A percentile compares a stretch with the other conserved stretches of the same genome.
Evolutionary conservation across 2,888 invertebrate species (phyloP).

Genomic region (Agrochola circellaris): DNA sequence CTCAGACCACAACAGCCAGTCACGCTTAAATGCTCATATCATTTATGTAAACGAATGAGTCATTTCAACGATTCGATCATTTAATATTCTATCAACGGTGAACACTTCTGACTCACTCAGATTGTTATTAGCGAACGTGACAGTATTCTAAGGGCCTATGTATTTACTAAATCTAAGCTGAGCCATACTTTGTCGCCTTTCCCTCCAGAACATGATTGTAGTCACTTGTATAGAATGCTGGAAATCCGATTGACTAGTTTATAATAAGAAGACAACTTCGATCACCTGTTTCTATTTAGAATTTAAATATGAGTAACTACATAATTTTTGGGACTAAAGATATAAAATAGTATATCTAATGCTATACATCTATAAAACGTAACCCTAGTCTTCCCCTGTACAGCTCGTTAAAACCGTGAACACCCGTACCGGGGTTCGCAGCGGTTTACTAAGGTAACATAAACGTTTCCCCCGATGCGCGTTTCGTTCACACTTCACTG

Average conservation of each 20-base stretch:
- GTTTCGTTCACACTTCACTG: constrained; percentile 40
- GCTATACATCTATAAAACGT: background rate
- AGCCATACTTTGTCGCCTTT: background rate
- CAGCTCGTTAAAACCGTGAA: constrained; percentile 1
- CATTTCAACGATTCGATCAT: constrained; percentile 62
- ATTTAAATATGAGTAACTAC: too few species aligned
- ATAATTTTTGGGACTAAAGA: background rate
- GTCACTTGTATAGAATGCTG: background rate
- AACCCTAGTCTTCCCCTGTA: background rate
- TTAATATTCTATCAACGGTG: constrained; percentile 72
- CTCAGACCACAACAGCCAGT: constrained; percentile 40
- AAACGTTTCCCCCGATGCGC: constrained; percentile 45
- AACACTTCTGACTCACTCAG: constrained; percentile 67
- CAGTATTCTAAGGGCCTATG: constrained; percentile 85
- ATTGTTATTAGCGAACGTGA: constrained; percentile 68
- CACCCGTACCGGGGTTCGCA: background rate
- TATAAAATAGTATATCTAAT: background rate
- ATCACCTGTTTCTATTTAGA: background rate
- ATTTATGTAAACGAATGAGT: constrained; percentile 65
- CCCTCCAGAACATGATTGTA: background rate
- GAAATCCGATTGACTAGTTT: background rate
- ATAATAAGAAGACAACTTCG: too few species aligned
- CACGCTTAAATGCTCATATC: constrained; percentile 58
- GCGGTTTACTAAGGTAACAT: constrained; percentile 20
- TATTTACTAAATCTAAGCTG: constrained; percentile 22